Evolutionary conservation across 2,797 vertebrate species (phyloP).

Genomic region (Platyrinchus mystaceus): DNA sequence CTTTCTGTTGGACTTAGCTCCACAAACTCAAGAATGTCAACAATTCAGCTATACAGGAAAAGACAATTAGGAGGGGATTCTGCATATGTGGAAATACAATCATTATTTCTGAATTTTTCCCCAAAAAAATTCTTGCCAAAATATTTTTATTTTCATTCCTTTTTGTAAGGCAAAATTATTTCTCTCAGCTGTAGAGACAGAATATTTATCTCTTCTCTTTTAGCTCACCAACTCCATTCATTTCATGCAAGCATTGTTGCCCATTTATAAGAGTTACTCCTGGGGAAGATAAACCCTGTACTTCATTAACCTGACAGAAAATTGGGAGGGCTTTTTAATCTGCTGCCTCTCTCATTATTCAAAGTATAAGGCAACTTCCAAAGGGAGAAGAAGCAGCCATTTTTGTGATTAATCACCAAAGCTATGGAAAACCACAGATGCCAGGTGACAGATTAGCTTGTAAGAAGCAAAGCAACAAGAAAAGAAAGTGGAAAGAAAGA

Average conservation of each 20-base stretch:
- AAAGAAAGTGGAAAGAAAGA: conserved; percentile 13
- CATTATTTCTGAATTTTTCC: background rate
- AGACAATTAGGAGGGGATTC: background rate
- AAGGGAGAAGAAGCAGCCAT: conserved; percentile 13
- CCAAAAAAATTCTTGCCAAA: background rate
- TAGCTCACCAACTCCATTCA: conserved; percentile 7
- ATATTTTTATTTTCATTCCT: conserved; percentile 11
- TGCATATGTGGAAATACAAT: background rate
- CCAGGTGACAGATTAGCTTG: conserved; percentile 28
- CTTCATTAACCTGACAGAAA: conserved; percentile 59
- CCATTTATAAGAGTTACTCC: conserved; percentile 28
- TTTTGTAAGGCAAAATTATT: background rate
- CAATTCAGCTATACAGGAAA: background rate
- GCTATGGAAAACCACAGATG: conserved; percentile 28
- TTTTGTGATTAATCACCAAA: conserved; percentile 54
- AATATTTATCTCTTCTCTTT: conserved; percentile 20
- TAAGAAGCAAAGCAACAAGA: background rate
- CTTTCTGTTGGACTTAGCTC: background rate
- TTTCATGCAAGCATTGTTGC: background rate
- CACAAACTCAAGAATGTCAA: background rate
- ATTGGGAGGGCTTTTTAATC: conserved; percentile 38
- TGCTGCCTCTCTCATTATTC: conserved; percentile 33
- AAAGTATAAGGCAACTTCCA: conserved; percentile 41
- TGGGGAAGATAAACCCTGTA: conserved; percentile 36
- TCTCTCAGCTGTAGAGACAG: background rate